A percentile compares a stretch with the other conserved stretches of the same genome.
Conservation (phyloP, 2,113 vertebrate species). For the Pica pica region DNA sequence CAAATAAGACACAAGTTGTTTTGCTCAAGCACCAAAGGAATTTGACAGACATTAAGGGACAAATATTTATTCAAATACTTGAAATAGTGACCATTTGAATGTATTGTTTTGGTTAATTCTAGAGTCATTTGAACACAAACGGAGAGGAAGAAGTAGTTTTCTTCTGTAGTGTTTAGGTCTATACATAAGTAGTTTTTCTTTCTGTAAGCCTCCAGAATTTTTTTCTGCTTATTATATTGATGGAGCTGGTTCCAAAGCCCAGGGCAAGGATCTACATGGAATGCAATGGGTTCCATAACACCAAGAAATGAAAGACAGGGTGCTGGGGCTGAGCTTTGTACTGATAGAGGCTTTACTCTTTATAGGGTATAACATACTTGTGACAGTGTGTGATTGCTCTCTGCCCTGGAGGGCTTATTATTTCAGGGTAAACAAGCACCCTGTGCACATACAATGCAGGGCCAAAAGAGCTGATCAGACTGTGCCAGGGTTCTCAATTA, state of each 20-base stretch:
- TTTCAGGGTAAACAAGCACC: slow-evolving; percentile 18
- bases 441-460: background rate
- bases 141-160: background rate
- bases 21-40: background rate
- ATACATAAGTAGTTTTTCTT: background rate
- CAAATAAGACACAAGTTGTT: background rate
- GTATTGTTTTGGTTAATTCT: background rate
- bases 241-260: background rate
- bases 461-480: background rate
- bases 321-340: background rate
- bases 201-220: background rate
- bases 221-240: background rate
- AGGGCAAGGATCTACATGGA: background rate
- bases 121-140: background rate
- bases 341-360: background rate
- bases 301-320: background rate
- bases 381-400: background rate
- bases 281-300: background rate
- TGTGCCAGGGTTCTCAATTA: background rate
- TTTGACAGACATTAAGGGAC: background rate
- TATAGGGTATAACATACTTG: background rate
- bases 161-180: background rate
- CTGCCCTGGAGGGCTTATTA: slow-evolving; percentile 7
- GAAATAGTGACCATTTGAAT: background rate
- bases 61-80: slow-evolving; percentile 24